Evolutionary conservation across 2,797 vertebrate species (phyloP), one percentile per base, ranked within the genome.

Genomic region (Rachycentron canadum): DNA sequence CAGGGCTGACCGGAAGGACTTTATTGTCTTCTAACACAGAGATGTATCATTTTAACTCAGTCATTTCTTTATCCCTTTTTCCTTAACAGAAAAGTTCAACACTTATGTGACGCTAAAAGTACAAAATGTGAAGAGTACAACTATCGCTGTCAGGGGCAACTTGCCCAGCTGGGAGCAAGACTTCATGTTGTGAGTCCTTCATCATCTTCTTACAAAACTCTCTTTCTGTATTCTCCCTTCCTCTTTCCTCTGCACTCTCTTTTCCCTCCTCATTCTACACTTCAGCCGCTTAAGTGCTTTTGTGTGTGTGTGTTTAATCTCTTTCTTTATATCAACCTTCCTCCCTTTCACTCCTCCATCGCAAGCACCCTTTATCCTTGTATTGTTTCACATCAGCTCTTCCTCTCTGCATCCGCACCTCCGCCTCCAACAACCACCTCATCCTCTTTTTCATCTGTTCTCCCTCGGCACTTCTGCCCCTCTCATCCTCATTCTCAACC

Each of bases 41-140:
- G 7, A 26, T 28, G 76, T 71, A 69, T 64, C 7, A 16, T 62
- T 78, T 17, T 50, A 68, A 80, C 14, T 0, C 8, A 36, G 82
- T 13, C 81, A 49, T 69, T 23, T 62, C 38, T 79, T 50, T 19
- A 28, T 30, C 30, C 30, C 26, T 83, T 61, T 82, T 47, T 63
- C 41, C 69, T 43, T 67, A 17, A 47, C 95, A 99, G 98, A 99
- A 86, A 99, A 99, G 87, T 99, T 99, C 92, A 99, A 99, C 94
- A 97, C 98, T 1, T 99, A 99, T 21, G 98, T 99, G 93, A 98
- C 97, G n/a, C 94, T 99, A 84, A 99, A 99, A 89, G 98, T 99
- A 45, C 98, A 99, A 93, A 99, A 99, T 97, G 98, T 99, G 86
- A 99, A 99, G 95, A 99, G 98, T 92, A 99, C 98, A 16, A 99